A percentile compares a stretch with the other conserved stretches of the same genome.
Conservation (phyloP, 2,797 vertebrate species). For the Saguinus oedipus region DNA sequence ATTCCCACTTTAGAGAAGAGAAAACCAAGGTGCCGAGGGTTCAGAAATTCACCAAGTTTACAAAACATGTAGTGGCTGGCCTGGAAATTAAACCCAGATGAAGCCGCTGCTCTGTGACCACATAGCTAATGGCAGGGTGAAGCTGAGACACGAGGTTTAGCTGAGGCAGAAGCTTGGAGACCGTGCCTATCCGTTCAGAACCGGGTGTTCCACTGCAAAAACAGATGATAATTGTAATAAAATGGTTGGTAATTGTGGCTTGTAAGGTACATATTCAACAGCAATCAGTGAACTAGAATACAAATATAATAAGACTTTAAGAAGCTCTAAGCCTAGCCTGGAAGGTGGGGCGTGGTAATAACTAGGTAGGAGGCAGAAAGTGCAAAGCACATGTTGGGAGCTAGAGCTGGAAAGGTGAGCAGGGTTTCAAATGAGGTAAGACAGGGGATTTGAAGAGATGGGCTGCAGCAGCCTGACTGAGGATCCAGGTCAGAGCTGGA, state of each 20-base stretch:
- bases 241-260: conserved; percentile 26
- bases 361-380: neutral
- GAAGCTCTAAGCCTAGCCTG: neutral
- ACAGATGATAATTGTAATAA: neutral
- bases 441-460: neutral
- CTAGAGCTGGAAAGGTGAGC: too few species aligned
- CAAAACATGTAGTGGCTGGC: fast-evolving
- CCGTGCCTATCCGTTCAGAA: neutral
- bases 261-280: neutral
- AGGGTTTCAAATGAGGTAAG: neutral
- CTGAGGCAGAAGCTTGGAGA: neutral
- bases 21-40: neutral
- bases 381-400: neutral
- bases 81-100: fast-evolving
- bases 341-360: neutral
- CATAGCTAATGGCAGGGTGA: neutral
- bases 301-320: conserved; percentile 9
- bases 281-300: neutral
- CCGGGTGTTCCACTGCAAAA: neutral
- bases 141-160: neutral
- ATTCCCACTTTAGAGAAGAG: neutral
- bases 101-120: neutral
- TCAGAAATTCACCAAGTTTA: fast-evolving
- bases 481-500: neutral
- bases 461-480: too few species aligned